Conservation (phyloP, 2,888 invertebrate species). For the Drosophila monieri region DNA sequence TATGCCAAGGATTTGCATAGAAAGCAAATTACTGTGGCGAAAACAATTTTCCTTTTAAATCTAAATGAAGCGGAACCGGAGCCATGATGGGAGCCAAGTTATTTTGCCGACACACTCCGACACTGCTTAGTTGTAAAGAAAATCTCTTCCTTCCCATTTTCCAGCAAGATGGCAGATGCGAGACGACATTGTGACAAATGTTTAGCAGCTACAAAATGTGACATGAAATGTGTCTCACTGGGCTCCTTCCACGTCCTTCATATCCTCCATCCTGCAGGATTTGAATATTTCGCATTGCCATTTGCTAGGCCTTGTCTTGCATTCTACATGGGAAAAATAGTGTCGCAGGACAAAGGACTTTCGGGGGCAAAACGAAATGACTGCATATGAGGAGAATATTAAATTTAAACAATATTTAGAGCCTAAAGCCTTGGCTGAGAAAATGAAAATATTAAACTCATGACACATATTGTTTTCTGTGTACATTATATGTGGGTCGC, state of each 20-base stretch:
- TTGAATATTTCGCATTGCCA: slow-evolving; percentile 45
- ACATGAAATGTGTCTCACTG: slow-evolving; percentile 13
- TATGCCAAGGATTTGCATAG: slow-evolving; percentile 60
- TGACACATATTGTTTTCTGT: slow-evolving; percentile 4
- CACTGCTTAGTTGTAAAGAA: slow-evolving; percentile 42
- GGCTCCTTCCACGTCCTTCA: background rate
- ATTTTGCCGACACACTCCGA: slow-evolving; percentile 24
- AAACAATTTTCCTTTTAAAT: slow-evolving; percentile 67
- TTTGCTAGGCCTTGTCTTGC: slow-evolving; percentile 44
- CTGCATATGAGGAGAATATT: too few species aligned
- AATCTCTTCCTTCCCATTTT: slow-evolving; percentile 63
- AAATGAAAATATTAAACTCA: background rate
- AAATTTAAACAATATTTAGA: too few species aligned
- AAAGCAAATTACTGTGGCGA: slow-evolving; percentile 68
- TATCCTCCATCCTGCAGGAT: slow-evolving; percentile 21
- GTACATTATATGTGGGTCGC: slow-evolving; percentile 38
- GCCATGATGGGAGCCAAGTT: slow-evolving; percentile 18
- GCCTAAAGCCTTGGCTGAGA: background rate
- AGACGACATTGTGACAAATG: slow-evolving; percentile 63
- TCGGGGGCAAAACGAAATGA: too few species aligned
- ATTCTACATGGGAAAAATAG: background rate
- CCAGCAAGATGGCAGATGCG: slow-evolving; percentile 51
- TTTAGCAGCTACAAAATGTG: slow-evolving; percentile 64
- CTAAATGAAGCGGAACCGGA: slow-evolving; percentile 47
- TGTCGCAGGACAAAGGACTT: background rate